phyloP scores from a whole-genome alignment of 2,888 invertebrate genomes.

The Venusia cambrica region DNA sequence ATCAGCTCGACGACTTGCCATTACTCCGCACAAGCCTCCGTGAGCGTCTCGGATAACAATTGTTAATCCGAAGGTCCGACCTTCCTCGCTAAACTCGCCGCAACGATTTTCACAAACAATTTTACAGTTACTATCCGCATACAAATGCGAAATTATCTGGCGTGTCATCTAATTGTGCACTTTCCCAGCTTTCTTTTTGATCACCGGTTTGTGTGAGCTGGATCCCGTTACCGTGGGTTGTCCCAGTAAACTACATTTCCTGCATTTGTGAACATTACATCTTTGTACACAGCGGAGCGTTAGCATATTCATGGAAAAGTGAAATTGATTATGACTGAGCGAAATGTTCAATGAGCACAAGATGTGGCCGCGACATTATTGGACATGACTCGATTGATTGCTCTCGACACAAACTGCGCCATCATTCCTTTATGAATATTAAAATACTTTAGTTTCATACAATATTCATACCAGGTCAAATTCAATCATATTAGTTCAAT shows the following conservation, averaged over 20 bases:
- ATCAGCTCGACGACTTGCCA: slow-evolving; percentile 47
- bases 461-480: too few relatives aligned
- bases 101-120: slow-evolving; percentile 18
- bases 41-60: slow-evolving; percentile 35
- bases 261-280: slow-evolving; percentile 42
- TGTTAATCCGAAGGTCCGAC: slow-evolving; percentile 29
- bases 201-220: slow-evolving; percentile 52
- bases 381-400: too few relatives aligned
- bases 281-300: slow-evolving; percentile 22
- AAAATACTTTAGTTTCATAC: too few relatives aligned
- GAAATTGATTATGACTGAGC: slow-evolving; percentile 32
- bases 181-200: slow-evolving; percentile 74
- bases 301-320: slow-evolving; percentile 28
- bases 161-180: slow-evolving; percentile 62
- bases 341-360: slow-evolving; percentile 21
- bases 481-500: too few relatives aligned
- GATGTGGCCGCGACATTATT: slow-evolving; percentile 1
- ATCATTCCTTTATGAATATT: neutral
- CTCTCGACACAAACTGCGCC: neutral
- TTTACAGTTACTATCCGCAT: slow-evolving; percentile 20
- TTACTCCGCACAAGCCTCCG: slow-evolving; percentile 41
- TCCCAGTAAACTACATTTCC: slow-evolving; percentile 63
- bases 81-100: slow-evolving; percentile 31
- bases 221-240: slow-evolving; percentile 64
- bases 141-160: slow-evolving; percentile 37